These are phyloP conservation scores for Ceratina calcarata DNA, from an alignment of 1,140 invertebrate species.

Conservation along the genomic window DNA sequence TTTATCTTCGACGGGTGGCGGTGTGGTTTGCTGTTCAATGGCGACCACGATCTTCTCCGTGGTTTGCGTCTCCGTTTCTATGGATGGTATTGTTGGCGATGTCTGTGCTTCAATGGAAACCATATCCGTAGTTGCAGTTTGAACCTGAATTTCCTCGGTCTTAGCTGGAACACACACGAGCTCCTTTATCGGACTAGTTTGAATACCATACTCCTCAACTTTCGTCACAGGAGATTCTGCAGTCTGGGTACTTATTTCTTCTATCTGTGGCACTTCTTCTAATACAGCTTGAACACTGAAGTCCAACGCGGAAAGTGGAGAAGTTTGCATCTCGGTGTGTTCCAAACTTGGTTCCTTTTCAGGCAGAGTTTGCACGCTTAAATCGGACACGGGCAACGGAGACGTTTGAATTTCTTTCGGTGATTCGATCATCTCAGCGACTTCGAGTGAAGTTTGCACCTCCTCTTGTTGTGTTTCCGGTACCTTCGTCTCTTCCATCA, in stretches of 20 bases:
- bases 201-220: constrained; percentile 69
- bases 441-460: neutral
- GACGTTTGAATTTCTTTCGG: too few relatives aligned
- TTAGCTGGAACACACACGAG: constrained; percentile 69
- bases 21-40: constrained; percentile 65
- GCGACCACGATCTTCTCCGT: constrained; percentile 47
- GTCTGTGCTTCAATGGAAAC: constrained; percentile 67
- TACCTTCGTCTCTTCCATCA: neutral
- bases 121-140: constrained; percentile 47
- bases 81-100: constrained; percentile 51
- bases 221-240: neutral
- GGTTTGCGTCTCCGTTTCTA: constrained; percentile 73
- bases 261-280: constrained; percentile 19
- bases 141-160: constrained; percentile 61
- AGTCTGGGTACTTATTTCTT: constrained; percentile 48
- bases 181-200: constrained; percentile 71
- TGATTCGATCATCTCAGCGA: neutral
- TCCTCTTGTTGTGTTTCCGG: neutral
- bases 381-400: too few relatives aligned
- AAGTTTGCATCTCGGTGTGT: constrained; percentile 79
- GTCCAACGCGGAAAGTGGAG: constrained; percentile 72
- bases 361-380: neutral
- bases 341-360: neutral
- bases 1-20: constrained; percentile 29
- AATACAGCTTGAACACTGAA: constrained; percentile 65